Evolutionary conservation across 37 sponge, comb jelly and placozoan genomes (phyloP).

Genomic region (Aplysina aerophoba): DNA sequence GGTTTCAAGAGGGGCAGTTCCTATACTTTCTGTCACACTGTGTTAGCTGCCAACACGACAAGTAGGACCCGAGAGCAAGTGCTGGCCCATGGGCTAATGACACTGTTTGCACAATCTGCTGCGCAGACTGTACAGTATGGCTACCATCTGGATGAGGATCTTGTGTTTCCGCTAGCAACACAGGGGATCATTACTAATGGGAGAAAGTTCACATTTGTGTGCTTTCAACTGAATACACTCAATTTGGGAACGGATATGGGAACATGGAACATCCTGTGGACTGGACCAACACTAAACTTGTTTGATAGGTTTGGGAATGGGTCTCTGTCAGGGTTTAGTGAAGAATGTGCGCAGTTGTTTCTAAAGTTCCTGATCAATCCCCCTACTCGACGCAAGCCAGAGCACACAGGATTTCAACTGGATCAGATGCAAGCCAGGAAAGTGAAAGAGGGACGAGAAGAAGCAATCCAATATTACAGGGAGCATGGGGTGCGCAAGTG

Average conservation of each 20-base stretch:
- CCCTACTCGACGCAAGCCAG: slow-evolving; percentile 37
- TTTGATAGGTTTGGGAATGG: slow-evolving; percentile 31
- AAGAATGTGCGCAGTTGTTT: slow-evolving; percentile 54
- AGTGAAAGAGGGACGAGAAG: background rate
- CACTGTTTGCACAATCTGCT: slow-evolving; percentile 65
- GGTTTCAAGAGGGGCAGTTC: slow-evolving; percentile 53
- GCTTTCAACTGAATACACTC: slow-evolving; percentile 80
- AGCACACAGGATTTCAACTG: slow-evolving; percentile 39
- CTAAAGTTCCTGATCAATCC: slow-evolving; percentile 57
- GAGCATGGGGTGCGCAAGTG: no score
- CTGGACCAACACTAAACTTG: slow-evolving; percentile 64
- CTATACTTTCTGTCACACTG: slow-evolving; percentile 64
- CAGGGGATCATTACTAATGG: slow-evolving; percentile 80
- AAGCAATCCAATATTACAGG: background rate
- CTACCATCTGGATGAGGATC: slow-evolving; percentile 53
- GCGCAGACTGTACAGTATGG: slow-evolving; percentile 79
- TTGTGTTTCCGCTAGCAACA: slow-evolving; percentile 55
- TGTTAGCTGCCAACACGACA: slow-evolving; percentile 41
- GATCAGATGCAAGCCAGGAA: background rate
- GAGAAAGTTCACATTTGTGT: slow-evolving; percentile 67
- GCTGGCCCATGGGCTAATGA: slow-evolving; percentile 64
- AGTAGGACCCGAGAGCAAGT: slow-evolving; percentile 40
- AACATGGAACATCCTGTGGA: slow-evolving; percentile 63
- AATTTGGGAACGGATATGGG: slow-evolving; percentile 38
- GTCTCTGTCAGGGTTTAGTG: slow-evolving; percentile 38